These are phyloP conservation scores for Lucifuga dentata DNA, from an alignment of 2,113 vertebrate genomes.

Conservation along the genomic window DNA sequence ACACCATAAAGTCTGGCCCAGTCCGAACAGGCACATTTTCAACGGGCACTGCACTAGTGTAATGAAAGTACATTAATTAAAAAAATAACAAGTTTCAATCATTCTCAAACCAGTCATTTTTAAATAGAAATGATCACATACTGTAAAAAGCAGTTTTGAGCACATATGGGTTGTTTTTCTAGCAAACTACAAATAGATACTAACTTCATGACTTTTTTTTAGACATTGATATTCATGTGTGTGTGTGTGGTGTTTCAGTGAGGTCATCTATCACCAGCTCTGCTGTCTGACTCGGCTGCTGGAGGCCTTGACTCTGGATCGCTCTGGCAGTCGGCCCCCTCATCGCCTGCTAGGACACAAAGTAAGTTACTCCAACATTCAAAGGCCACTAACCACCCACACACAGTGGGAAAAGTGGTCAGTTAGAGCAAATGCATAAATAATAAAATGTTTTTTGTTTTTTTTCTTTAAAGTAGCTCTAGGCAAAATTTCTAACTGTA, in stretches of 20 bases:
- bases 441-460: background rate
- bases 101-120: no score
- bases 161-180: no score
- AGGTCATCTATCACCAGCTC: slow-evolving; percentile 81
- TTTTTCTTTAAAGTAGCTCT: background rate
- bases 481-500: background rate
- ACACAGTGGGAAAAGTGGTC: slow-evolving; percentile 1
- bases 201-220: no score
- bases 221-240: background rate
- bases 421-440: background rate
- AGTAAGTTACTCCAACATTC: slow-evolving; percentile 16
- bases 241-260: slow-evolving; percentile 59
- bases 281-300: slow-evolving; percentile 85
- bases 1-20: no score
- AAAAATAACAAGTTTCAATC: no score
- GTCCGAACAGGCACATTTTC: no score
- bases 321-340: slow-evolving; percentile 62
- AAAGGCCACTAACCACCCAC: slow-evolving; percentile 16
- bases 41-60: no score
- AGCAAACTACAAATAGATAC: no score
- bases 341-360: slow-evolving; percentile 78
- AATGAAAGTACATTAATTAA: no score
- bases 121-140: no score
- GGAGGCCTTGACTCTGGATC: slow-evolving; percentile 79
- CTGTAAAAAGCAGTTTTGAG: no score